A percentile compares a stretch with the other conserved stretches of the same genome.
Conservation (phyloP, 2,797 vertebrate genomes). For the Graptemys geographica region DNA sequence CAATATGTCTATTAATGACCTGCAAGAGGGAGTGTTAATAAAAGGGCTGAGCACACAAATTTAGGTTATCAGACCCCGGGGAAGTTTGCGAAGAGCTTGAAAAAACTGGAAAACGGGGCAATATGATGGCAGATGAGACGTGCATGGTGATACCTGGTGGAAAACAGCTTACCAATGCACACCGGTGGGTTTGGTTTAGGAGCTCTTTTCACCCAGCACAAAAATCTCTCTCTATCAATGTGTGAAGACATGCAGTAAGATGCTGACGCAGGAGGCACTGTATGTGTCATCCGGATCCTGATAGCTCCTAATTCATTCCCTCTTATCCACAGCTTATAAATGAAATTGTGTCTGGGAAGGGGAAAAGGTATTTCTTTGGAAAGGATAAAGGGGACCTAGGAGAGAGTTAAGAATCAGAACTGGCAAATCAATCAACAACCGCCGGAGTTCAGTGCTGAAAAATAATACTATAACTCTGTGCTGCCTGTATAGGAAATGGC, state of each 20-base stretch:
- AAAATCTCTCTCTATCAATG: background rate
- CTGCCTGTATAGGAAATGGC: background rate
- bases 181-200: background rate
- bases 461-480: background rate
- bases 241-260: background rate
- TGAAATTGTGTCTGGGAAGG: conserved; percentile 46
- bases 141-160: background rate
- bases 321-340: conserved; percentile 34
- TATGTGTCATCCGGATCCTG: background rate
- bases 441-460: background rate
- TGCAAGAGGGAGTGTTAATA: background rate
- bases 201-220: background rate
- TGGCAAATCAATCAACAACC: conserved; percentile 25
- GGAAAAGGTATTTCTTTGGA: conserved; percentile 32
- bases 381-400: conserved; percentile 37
- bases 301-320: conserved; percentile 5
- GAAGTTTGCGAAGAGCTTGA: background rate
- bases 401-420: conserved; percentile 40
- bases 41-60: background rate
- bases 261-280: background rate
- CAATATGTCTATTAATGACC: background rate
- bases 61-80: background rate
- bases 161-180: background rate
- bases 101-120: background rate
- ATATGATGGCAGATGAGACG: background rate